Evolutionary conservation across 2,888 invertebrate genomes (phyloP).

Genomic region (Synergus gifuensis): DNA sequence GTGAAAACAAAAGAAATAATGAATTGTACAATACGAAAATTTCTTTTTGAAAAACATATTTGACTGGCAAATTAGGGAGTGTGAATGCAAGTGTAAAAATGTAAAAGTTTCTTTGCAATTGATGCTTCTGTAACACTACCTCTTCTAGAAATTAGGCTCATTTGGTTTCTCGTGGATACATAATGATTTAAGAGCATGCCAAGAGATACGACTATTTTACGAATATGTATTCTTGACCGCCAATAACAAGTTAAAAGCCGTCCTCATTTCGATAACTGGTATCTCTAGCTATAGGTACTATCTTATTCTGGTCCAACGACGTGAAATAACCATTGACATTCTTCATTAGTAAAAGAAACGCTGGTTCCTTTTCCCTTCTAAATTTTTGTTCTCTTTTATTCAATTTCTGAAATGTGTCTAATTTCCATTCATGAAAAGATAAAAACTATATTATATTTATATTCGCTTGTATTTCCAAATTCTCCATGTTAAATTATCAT

Average conservation of each 20-base stretch:
- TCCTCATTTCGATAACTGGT: conserved; percentile 9
- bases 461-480: not conserved
- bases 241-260: not conserved
- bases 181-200: conserved; percentile 22
- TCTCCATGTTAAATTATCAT: too few relatives aligned
- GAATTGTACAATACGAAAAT: not conserved
- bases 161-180: conserved; percentile 9
- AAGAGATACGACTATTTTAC: conserved; percentile 24
- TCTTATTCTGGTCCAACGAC: not conserved
- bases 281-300: not conserved
- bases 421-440: not conserved
- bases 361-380: not conserved
- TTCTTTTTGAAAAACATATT: not conserved
- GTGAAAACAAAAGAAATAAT: not conserved
- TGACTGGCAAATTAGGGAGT: not conserved
- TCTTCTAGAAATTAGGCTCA: not conserved
- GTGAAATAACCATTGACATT: conserved; percentile 12
- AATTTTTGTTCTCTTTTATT: not conserved
- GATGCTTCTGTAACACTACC: not conserved
- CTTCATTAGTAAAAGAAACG: not conserved
- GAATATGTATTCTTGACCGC: not conserved
- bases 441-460: not conserved
- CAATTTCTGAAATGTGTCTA: not conserved
- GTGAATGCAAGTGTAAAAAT: not conserved
- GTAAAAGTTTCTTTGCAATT: not conserved